Conservation (phyloP, 2,888 invertebrate species). For the Phasia obesa region DNA sequence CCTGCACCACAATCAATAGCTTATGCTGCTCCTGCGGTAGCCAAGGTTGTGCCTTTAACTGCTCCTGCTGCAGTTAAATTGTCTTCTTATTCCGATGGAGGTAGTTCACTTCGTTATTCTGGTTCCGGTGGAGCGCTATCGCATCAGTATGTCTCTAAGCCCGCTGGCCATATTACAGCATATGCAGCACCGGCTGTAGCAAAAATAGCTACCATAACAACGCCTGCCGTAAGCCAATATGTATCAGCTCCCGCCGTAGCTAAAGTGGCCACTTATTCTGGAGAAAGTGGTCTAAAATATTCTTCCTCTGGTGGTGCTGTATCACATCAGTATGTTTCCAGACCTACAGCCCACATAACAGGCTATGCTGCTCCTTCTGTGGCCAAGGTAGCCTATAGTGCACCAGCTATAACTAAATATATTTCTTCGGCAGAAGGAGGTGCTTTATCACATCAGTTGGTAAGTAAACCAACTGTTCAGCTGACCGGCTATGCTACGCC, state of each 20-base stretch:
- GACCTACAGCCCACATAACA: constrained; percentile 80
- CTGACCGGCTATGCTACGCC: constrained; percentile 59
- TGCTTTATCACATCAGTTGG: constrained; percentile 61
- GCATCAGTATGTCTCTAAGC: constrained; percentile 71
- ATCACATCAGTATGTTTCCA: constrained; percentile 75
- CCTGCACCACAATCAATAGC: constrained; percentile 61
- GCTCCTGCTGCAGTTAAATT: constrained; percentile 72
- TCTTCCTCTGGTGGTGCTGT: constrained; percentile 61
- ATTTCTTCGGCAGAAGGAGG: constrained; percentile 25
- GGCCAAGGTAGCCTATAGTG: constrained; percentile 49
- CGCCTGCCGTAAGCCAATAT: constrained; percentile 68
- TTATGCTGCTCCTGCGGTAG: constrained; percentile 66
- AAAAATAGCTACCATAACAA: constrained; percentile 69
- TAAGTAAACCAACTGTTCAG: constrained; percentile 57
- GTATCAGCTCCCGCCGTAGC: constrained; percentile 70
- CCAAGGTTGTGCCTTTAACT: constrained; percentile 63
- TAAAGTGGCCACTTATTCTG: constrained; percentile 73
- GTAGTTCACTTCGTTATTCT: constrained; percentile 22
- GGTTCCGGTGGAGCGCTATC: constrained; percentile 74
- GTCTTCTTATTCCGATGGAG: constrained; percentile 68
- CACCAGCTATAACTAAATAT: too few relatives aligned
- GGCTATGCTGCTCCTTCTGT: constrained; percentile 65
- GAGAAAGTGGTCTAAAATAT: constrained; percentile 26
- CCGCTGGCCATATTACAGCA: constrained; percentile 37
- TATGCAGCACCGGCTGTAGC: constrained; percentile 72